Percentiles rank a stretch among this genome's conserved stretches.
Evolutionary conservation across 2,888 invertebrate species (phyloP).

Genomic region (Arrhopalites spinosus): DNA sequence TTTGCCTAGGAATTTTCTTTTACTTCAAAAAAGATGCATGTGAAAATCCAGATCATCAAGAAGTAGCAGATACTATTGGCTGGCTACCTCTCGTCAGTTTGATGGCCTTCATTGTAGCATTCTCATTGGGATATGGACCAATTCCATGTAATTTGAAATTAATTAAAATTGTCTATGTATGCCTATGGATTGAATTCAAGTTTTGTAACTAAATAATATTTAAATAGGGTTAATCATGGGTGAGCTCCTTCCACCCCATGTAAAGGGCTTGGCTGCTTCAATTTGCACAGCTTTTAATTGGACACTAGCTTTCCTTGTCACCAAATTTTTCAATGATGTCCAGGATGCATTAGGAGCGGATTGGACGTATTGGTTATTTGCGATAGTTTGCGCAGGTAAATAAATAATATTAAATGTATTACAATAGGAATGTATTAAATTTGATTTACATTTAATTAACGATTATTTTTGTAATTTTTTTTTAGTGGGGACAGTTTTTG

Average conservation of each 20-base stretch:
- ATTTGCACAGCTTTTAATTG: conserved; percentile 75
- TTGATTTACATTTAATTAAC: too few species aligned
- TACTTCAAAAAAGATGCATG: conserved; percentile 59
- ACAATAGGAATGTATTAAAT: too few species aligned
- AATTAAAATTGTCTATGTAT: too few species aligned
- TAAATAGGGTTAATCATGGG: conserved; percentile 60
- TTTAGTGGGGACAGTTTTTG: conserved; percentile 42
- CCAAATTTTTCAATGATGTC: conserved; percentile 57
- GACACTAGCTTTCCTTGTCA: conserved; percentile 69
- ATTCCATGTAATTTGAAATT: conserved; percentile 67
- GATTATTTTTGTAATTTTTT: background rate
- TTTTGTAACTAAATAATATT: background rate
- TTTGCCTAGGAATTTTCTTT: conserved; percentile 74
- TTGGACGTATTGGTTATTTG: conserved; percentile 53
- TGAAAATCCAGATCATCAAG: background rate
- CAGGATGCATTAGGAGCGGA: conserved; percentile 57
- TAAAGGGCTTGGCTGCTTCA: conserved; percentile 60
- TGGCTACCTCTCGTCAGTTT: conserved; percentile 76
- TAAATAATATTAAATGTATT: background rate
- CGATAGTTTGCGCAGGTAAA: conserved; percentile 45
- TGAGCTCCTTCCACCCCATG: conserved; percentile 75
- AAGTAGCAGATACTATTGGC: conserved; percentile 61
- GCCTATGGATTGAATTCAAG: conserved; percentile 62
- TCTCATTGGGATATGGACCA: conserved; percentile 80
- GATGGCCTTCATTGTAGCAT: conserved; percentile 77